Conservation (phyloP, 2,113 vertebrate genomes). For the Crotalus tigris region DNA sequence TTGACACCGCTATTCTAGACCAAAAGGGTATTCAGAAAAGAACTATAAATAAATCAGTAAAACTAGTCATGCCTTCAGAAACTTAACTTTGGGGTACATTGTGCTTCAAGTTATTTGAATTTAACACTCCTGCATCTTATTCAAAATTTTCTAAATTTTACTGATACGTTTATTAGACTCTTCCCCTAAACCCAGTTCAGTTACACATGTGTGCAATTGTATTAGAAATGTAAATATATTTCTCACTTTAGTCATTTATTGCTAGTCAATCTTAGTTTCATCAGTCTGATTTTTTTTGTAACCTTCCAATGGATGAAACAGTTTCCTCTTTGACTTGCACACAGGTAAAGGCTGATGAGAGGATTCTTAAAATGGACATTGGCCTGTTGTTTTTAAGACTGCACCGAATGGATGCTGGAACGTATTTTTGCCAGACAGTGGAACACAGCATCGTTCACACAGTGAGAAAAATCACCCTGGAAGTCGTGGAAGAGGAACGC, state of each 20-base stretch:
- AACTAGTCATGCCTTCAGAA: not conserved
- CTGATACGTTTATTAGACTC: not conserved
- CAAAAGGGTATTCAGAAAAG: not conserved
- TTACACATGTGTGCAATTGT: not conserved
- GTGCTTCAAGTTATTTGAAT: not conserved
- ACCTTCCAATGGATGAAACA: not conserved
- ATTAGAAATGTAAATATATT: not conserved
- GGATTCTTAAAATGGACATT: conserved; percentile 83
- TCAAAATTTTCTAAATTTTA: not conserved
- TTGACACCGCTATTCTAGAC: not conserved
- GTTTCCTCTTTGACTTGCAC: conserved; percentile 7
- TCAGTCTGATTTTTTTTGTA: not conserved
- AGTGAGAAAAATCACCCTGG: conserved; percentile 79
- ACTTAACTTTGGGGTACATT: not conserved
- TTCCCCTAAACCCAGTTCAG: not conserved
- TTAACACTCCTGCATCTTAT: not conserved
- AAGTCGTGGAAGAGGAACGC: conserved; percentile 81
- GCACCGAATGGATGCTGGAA: conserved; percentile 79
- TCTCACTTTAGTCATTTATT: not conserved
- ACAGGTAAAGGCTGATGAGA: conserved; percentile 84
- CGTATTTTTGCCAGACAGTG: conserved; percentile 90
- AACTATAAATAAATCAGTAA: not conserved
- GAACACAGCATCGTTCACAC: conserved; percentile 91
- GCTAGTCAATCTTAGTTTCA: not conserved
- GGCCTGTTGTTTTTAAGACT: conserved; percentile 87